These are phyloP conservation scores for Aplidium turbinatum DNA, from an alignment of 23 tunicate genomes.

Conservation along the genomic window DNA sequence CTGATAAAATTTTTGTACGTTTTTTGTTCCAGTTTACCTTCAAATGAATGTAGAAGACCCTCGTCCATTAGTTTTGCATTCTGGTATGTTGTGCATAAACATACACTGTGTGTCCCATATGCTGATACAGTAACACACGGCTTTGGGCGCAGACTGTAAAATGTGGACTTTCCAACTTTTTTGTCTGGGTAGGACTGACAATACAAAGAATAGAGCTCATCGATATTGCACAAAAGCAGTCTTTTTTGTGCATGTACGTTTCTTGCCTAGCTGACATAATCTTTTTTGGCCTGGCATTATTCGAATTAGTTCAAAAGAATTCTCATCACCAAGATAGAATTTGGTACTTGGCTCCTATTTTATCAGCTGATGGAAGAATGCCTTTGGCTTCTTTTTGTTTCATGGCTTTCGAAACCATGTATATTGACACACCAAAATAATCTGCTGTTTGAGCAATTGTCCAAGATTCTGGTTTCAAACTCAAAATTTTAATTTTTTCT, in stretches of 20 bases:
- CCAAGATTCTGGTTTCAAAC: constrained; percentile 9
- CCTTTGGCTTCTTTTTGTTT: constrained; percentile 12
- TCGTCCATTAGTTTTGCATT: constrained; percentile 12
- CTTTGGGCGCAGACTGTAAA: constrained; percentile 12
- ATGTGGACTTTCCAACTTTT: background rate
- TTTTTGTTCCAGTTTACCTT: background rate
- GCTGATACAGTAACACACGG: constrained; percentile 18
- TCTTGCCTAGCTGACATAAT: background rate
- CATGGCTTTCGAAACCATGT: background rate
- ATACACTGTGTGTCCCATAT: background rate
- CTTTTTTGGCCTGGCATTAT: constrained; percentile 32
- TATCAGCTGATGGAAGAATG: background rate
- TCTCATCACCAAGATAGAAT: background rate
- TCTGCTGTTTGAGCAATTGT: background rate
- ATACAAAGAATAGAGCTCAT: background rate
- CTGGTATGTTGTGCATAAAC: constrained; percentile 19
- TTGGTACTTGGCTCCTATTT: background rate
- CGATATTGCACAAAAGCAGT: constrained; percentile 3
- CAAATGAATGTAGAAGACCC: too few relatives aligned
- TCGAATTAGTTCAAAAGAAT: background rate
- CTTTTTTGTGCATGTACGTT: constrained; percentile 5
- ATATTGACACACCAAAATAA: background rate
- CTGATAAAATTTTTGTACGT: constrained; percentile 7
- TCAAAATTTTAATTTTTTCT: constrained; percentile 24
- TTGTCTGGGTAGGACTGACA: background rate